Evolutionary conservation across 1,140 invertebrate species (phyloP).

Genomic region (Tachypleus tridentatus): DNA sequence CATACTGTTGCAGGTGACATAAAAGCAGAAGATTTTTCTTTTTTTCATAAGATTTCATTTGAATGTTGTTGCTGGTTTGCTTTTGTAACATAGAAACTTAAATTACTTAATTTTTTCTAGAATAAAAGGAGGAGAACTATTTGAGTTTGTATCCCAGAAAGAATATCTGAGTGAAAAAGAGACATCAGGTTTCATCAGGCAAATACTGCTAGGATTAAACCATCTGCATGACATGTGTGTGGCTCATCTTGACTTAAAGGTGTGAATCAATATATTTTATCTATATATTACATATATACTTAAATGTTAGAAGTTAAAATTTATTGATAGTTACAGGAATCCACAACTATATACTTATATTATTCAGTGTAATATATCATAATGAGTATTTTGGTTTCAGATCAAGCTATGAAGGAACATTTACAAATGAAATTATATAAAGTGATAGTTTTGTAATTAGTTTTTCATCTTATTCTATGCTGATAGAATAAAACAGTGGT

Average conservation of each 20-base stretch:
- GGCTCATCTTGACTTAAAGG: constrained; percentile 44
- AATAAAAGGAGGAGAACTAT: constrained; percentile 44
- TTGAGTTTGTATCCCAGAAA: constrained; percentile 43
- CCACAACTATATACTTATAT: too few species aligned
- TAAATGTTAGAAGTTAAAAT: too few species aligned
- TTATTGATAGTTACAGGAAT: too few species aligned
- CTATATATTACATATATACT: background rate
- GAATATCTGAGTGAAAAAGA: constrained; percentile 43
- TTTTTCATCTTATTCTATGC: too few species aligned
- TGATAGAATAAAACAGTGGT: too few species aligned
- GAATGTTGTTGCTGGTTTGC: background rate
- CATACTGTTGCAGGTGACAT: background rate
- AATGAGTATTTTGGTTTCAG: too few species aligned
- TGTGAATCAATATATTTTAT: constrained; percentile 21
- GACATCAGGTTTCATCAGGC: constrained; percentile 41
- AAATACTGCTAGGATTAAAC: constrained; percentile 40
- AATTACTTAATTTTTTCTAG: constrained; percentile 25
- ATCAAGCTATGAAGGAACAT: too few species aligned
- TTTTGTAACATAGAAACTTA: too few species aligned
- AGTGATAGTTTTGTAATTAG: too few species aligned
- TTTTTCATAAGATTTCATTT: constrained; percentile 8
- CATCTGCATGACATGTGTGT: constrained; percentile 42
- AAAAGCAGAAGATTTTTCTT: background rate
- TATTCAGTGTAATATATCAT: too few species aligned
- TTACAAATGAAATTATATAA: too few species aligned